A percentile compares a stretch with the other conserved stretches of the same genome.
Evolutionary conservation across 2,113 vertebrate genomes (phyloP).

Genomic region (Anser cygnoides): DNA sequence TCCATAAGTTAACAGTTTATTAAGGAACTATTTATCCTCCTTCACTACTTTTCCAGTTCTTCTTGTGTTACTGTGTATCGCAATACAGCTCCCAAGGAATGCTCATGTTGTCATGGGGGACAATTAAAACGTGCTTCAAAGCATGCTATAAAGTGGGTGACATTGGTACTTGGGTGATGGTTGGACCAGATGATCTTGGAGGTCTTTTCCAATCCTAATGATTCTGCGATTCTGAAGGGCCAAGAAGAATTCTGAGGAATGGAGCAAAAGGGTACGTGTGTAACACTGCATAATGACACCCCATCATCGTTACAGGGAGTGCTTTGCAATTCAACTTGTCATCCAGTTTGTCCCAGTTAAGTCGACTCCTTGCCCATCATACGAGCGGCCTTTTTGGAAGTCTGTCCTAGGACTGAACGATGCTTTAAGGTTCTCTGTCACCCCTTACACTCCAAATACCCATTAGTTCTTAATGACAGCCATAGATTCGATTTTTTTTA

Average conservation of each 20-base stretch:
- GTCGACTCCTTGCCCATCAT: not conserved
- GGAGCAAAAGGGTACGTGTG: not conserved
- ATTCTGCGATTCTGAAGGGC: not conserved
- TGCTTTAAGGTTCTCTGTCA: not conserved
- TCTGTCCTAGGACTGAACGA: rapidly evolving
- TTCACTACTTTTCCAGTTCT: not conserved
- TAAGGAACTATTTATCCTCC: not conserved
- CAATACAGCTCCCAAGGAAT: not conserved
- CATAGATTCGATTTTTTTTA: not conserved
- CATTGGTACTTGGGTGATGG: too few species aligned
- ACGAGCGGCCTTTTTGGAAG: not conserved
- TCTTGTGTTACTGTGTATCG: not conserved
- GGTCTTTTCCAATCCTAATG: too few species aligned
- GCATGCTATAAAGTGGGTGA: not conserved
- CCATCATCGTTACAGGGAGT: not conserved
- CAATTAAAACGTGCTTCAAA: not conserved
- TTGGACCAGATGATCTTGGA: too few species aligned
- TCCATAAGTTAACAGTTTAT: not conserved
- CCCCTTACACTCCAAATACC: not conserved
- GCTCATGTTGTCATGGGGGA: too few species aligned
- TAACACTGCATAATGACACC: not conserved
- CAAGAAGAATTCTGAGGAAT: not conserved
- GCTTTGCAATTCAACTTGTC: not conserved
- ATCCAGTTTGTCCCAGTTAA: not conserved
- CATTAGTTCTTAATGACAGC: not conserved